phyloP scores from a whole-genome alignment of 1,140 invertebrate species.

The Scaptodrosophila lebanonensis region DNA sequence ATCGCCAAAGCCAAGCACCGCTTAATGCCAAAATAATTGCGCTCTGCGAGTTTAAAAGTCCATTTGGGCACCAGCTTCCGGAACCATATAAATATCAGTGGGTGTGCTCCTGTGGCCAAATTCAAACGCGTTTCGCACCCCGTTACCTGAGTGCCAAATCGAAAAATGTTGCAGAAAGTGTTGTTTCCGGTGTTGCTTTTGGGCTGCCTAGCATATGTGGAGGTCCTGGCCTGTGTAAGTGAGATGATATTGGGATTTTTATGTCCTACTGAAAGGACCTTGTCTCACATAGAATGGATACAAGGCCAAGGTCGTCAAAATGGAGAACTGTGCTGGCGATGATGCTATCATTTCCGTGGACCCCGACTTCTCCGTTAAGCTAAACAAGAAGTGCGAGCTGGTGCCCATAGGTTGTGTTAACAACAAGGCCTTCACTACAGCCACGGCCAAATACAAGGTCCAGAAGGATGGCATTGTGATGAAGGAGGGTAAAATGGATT shows the following conservation, averaged over 20 bases:
- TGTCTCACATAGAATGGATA: slow-evolving; percentile 58
- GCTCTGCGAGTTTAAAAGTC: slow-evolving; percentile 9
- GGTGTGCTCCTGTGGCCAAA: slow-evolving; percentile 6
- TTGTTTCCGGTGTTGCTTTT: slow-evolving; percentile 30
- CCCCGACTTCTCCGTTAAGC: slow-evolving; percentile 50
- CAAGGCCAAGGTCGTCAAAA: slow-evolving; percentile 66
- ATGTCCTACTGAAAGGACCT: neutral
- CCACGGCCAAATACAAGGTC: slow-evolving; percentile 59
- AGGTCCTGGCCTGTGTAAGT: slow-evolving; percentile 67
- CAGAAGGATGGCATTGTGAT: slow-evolving; percentile 65
- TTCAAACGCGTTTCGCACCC: neutral
- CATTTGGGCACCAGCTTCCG: neutral
- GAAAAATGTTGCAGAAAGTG: slow-evolving; percentile 37
- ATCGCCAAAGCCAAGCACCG: slow-evolving; percentile 44
- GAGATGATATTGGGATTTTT: neutral
- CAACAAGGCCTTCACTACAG: slow-evolving; percentile 65
- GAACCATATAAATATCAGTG: slow-evolving; percentile 44
- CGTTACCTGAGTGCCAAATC: too few species aligned
- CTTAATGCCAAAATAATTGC: slow-evolving; percentile 67
- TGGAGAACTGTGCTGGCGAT: slow-evolving; percentile 66
- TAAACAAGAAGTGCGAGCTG: slow-evolving; percentile 74
- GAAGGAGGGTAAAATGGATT: slow-evolving; percentile 69
- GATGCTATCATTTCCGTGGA: slow-evolving; percentile 57
- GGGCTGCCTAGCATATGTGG: slow-evolving; percentile 35
- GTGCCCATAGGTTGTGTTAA: slow-evolving; percentile 59